Percentiles rank a stretch among this genome's conserved stretches.
Evolutionary conservation across 2,113 vertebrate genomes (phyloP).

Genomic region (Macrotus californicus): DNA sequence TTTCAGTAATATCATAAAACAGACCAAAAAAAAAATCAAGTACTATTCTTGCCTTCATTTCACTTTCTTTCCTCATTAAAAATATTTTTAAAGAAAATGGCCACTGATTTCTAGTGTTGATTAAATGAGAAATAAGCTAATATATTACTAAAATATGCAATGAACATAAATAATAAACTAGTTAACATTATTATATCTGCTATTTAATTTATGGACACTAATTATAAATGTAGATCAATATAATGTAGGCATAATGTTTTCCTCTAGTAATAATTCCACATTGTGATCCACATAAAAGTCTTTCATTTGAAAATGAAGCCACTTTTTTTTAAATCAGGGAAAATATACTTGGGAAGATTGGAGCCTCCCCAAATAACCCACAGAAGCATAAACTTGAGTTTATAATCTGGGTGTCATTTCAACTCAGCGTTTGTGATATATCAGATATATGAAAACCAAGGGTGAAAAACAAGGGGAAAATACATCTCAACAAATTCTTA

Average conservation of each 20-base stretch:
- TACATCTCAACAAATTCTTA: neutral
- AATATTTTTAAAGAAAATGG: neutral
- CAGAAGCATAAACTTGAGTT: neutral
- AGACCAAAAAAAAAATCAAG: neutral
- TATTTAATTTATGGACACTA: conserved; percentile 24
- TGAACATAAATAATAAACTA: conserved; percentile 27
- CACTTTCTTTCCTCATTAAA: neutral
- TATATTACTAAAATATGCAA: conserved; percentile 5
- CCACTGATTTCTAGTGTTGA: conserved; percentile 5
- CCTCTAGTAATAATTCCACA: conserved; percentile 13
- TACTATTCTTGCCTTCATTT: neutral
- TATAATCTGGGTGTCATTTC: neutral
- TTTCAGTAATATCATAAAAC: neutral
- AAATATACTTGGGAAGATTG: conserved; percentile 31
- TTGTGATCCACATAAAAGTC: neutral
- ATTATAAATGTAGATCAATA: conserved; percentile 41
- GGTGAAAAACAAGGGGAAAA: neutral
- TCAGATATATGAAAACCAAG: neutral
- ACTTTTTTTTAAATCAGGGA: conserved; percentile 5
- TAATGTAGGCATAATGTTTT: conserved; percentile 16
- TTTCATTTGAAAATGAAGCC: conserved; percentile 42
- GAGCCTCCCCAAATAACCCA: neutral
- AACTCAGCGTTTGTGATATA: neutral
- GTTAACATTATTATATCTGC: neutral
- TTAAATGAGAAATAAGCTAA: conserved; percentile 41